phyloP scores from a whole-genome alignment of 2,888 invertebrate species.

The Rhopalosiphum nymphaeae region DNA sequence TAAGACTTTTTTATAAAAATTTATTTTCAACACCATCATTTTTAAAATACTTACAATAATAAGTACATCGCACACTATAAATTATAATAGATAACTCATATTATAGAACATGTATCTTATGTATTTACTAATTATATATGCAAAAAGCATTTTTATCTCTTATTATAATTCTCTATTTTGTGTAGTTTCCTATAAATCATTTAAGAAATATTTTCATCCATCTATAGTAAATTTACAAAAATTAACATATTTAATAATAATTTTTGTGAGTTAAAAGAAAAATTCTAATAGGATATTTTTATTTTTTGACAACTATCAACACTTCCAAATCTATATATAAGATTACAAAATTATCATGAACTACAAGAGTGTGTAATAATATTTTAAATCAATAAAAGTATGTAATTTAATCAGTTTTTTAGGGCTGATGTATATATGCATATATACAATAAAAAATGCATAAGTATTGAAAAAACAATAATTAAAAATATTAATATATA shows the following conservation, averaged over 20 bases:
- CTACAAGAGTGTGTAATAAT: neutral
- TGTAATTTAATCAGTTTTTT: neutral
- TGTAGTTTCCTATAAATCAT: neutral
- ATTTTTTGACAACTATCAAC: neutral
- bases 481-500: neutral
- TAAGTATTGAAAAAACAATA: neutral
- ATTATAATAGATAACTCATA: neutral
- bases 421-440: neutral
- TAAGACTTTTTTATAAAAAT: neutral
- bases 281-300: neutral
- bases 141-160: neutral
- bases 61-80: neutral
- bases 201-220: neutral
- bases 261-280: neutral
- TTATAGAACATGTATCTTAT: neutral
- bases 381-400: neutral
- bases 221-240: neutral
- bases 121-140: neutral
- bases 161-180: neutral
- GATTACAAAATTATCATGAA: neutral
- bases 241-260: too few species aligned
- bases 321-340: neutral
- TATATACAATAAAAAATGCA: neutral
- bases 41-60: neutral
- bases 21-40: neutral